phyloP scores from a whole-genome alignment of 2,113 vertebrate species.

The Microtus ochrogaster region DNA sequence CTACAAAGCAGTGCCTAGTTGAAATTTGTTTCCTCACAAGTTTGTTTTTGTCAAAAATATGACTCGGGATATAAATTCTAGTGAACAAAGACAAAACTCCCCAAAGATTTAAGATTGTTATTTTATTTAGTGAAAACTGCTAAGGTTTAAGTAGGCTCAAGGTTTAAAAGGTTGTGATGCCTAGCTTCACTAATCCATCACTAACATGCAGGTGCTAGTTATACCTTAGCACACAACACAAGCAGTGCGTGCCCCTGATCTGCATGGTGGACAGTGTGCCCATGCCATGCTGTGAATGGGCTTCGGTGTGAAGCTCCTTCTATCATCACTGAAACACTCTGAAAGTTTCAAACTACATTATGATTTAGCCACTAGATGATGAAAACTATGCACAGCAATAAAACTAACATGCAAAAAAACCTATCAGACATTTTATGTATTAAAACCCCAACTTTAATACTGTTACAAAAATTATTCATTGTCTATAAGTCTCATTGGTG shows the following conservation, averaged over 20 bases:
- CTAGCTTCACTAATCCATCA: slow-evolving; percentile 25
- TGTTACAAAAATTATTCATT: slow-evolving; percentile 64
- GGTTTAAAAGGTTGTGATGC: background rate
- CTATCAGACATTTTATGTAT: slow-evolving; percentile 76
- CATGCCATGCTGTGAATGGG: background rate
- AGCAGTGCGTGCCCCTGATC: background rate
- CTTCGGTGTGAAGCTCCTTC: slow-evolving; percentile 48
- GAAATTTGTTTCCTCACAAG: background rate
- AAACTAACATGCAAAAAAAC: slow-evolving; percentile 79
- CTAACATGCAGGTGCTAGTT: background rate
- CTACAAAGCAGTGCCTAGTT: background rate
- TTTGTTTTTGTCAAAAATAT: slow-evolving; percentile 51
- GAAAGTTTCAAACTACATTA: slow-evolving; percentile 41
- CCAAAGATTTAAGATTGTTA: slow-evolving; percentile 52
- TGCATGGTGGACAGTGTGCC: background rate
- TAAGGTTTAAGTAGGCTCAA: slow-evolving; percentile 26
- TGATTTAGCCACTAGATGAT: slow-evolving; percentile 32
- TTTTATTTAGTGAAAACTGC: slow-evolving; percentile 66
- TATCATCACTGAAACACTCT: background rate
- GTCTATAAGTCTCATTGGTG: slow-evolving; percentile 66
- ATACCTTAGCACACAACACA: slow-evolving; percentile 18
- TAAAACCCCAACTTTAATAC: slow-evolving; percentile 70
- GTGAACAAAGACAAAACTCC: slow-evolving; percentile 19
- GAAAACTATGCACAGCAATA: slow-evolving; percentile 72
- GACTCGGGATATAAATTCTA: slow-evolving; percentile 53